phyloP scores from a whole-genome alignment of 2,888 invertebrate species.

The Eutolmus rufibarbis region DNA sequence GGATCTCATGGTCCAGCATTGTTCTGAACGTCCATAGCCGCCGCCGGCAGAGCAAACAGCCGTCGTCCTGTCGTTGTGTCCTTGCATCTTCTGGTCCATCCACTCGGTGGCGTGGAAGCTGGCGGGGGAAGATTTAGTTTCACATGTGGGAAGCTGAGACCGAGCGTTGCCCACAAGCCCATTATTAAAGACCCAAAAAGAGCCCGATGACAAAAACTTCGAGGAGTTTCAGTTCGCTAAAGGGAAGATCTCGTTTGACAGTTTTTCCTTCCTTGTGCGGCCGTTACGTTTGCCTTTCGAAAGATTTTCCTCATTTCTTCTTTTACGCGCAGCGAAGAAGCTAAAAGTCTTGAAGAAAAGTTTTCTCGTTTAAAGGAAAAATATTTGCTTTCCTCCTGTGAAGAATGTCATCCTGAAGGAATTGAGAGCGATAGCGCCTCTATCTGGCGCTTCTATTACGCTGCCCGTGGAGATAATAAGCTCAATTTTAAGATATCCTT shows the following conservation, averaged over 20 bases:
- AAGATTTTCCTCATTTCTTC: conserved; percentile 18
- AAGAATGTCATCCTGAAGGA: conserved; percentile 15
- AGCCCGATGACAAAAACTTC: not conserved
- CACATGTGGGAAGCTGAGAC: conserved; percentile 9
- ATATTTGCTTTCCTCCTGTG: conserved; percentile 16
- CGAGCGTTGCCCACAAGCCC: not conserved
- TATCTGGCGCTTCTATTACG: not conserved
- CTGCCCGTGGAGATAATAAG: not conserved
- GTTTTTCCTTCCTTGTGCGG: not conserved
- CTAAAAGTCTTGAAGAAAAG: not conserved
- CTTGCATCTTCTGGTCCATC: not conserved
- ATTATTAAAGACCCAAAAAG: conserved; percentile 17
- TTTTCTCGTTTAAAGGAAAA: conserved; percentile 17
- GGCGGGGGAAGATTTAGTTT: not conserved
- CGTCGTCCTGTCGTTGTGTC: not conserved
- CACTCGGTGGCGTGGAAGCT: not conserved
- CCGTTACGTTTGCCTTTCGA: not conserved
- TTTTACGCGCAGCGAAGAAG: not conserved
- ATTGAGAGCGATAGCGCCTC: conserved; percentile 1
- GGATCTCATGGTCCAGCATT: not conserved
- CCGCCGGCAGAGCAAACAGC: not conserved
- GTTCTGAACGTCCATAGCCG: not conserved
- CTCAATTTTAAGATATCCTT: not conserved
- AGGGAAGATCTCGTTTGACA: not conserved
- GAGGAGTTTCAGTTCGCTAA: not conserved